Base-by-base conservation (phyloP, 1,140 invertebrate species). In the Andrena cerasifolii region DNA sequence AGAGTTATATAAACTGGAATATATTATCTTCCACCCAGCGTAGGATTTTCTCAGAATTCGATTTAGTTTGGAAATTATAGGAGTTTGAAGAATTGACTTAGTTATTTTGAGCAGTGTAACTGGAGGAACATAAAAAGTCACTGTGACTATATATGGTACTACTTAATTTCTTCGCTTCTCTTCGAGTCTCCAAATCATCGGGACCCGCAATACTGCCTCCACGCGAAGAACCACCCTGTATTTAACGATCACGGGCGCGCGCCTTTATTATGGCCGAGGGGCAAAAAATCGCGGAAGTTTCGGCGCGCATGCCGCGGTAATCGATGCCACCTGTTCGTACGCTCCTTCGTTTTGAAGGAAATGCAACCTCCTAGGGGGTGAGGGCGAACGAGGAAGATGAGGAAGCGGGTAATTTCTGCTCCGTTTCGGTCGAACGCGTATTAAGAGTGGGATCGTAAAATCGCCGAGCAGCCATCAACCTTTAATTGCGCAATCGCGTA, bases 291-390 rank as follows among this genome's bases (percentile, higher is more conserved):
- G 75, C 84, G 82, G 82, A 84, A 85, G 84, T 85, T 84, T 85
- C 75, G 59, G 79, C 78, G 70, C 56, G 77, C 84, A 85, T 85
- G 74, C 84, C 84, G 40, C 56, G 82, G 24, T 86, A 86, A 86
- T 86, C 83, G 84, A 85, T 80, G 76, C 83, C 84, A 86, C 84
- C 84, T 86, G 84, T 86, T 85, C 79, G 12, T 81, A 59, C 53
- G 70, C 49, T 62, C 63, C 67, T 77, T 67, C 79, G 78, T 67
- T 72, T 61, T 45, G 72, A 76, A 73, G 65, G 63, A 81, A 79
- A 80, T n/a, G 51, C 66, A 56, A 43, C 40, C 65, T 33, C 21
- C n/a, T 36, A 16, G 33, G 33, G 73, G 47, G 14, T 21, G 24
- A 43, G 36, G 21, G 4, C 3, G n/a, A 14, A n/a, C 16, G 28